Base-by-base conservation (phyloP, 2,888 invertebrate species). In the Drosophila fulvimacula region DNA sequence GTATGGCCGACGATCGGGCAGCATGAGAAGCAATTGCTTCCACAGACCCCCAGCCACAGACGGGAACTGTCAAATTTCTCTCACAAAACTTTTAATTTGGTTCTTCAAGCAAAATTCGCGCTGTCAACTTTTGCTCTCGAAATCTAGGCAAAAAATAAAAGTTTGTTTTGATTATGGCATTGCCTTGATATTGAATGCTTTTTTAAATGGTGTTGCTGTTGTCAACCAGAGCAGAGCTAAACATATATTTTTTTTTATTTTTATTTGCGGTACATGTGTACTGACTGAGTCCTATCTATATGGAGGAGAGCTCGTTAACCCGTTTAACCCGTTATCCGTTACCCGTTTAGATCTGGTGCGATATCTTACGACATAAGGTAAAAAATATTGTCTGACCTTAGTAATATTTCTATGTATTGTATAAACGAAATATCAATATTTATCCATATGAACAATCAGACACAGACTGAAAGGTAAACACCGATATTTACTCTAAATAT, bases 161-260 rank as follows among this genome's bases (percentile, higher is more conserved):
- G 76, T 84, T 83, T 87, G 78, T 84, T 84, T 80, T 87, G 85
- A 73, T 80, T 66, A 32, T 63, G 53, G 24, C 44, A 57, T 69
- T 55, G 83, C 85, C 87, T 87, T 84, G 83, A 84, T 87, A 87
- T 84, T 87, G 88, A 80, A 79, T 69, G 73, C 42, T 63, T 81
- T 66, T 81, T 62, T 52, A 44, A 57, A 69, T n/a, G n/a, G n/a
- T n/a, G n/a, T n/a, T 61, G 64, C 65, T 76, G 87, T 84, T 84
- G 87, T 80, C 87, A 87, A 82, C 82, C 73, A 55, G 52, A 46
- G 27, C 41, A 77, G 55, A 38, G 46, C 36, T 34, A 30, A 76
- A 52, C 71, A 80, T 82, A 84, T 84, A n/a, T 87, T 82, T 82
- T 84, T 74, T 13, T 42, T 7, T 42, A 7, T 1, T 42, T 42